phyloP scores from a whole-genome alignment of 2,797 vertebrate species.

The Hephaestus fuliginosus region DNA sequence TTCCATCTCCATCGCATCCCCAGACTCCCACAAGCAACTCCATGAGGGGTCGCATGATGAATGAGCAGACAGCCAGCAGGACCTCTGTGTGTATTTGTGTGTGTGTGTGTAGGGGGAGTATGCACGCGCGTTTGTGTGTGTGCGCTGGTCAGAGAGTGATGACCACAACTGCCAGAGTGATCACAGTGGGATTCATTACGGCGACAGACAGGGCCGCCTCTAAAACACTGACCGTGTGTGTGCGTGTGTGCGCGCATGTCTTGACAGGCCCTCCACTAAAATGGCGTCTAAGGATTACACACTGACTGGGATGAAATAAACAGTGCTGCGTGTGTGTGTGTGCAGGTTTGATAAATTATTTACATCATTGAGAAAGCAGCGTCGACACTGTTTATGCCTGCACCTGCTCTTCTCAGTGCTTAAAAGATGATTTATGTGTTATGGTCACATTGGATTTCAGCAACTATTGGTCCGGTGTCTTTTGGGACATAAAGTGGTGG shows the following conservation, averaged over 20 bases:
- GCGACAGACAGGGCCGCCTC: constrained; percentile 91
- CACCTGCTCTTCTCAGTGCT: constrained; percentile 93
- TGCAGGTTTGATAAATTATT: constrained; percentile 99
- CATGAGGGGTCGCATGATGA: constrained; percentile 94
- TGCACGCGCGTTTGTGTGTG: constrained; percentile 50
- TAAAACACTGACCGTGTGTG: constrained; percentile 81
- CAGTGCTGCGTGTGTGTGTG: constrained; percentile 84
- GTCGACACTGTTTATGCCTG: constrained; percentile 95
- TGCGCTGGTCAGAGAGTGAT: constrained; percentile 89
- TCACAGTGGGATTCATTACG: constrained; percentile 95
- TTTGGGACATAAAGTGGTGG: constrained; percentile 95
- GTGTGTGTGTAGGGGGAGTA: constrained; percentile 16
- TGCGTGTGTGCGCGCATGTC: constrained; percentile 48
- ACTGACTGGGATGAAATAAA: constrained; percentile 94
- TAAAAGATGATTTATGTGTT: constrained; percentile 99
- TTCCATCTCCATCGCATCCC: constrained; percentile 87
- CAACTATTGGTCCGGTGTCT: constrained; percentile 92
- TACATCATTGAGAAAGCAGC: constrained; percentile 94
- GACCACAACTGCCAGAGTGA: constrained; percentile 89
- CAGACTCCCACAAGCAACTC: constrained; percentile 92
- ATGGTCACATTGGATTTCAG: constrained; percentile 95
- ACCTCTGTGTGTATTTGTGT: constrained; percentile 64
- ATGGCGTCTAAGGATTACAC: constrained; percentile 91
- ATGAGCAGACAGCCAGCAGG: constrained; percentile 86
- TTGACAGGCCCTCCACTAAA: constrained; percentile 90